Evolutionary conservation across 2,888 invertebrate genomes (phyloP), one percentile per base, ranked within the genome.

Genomic region (Prosopocoilus inquinatus): DNA sequence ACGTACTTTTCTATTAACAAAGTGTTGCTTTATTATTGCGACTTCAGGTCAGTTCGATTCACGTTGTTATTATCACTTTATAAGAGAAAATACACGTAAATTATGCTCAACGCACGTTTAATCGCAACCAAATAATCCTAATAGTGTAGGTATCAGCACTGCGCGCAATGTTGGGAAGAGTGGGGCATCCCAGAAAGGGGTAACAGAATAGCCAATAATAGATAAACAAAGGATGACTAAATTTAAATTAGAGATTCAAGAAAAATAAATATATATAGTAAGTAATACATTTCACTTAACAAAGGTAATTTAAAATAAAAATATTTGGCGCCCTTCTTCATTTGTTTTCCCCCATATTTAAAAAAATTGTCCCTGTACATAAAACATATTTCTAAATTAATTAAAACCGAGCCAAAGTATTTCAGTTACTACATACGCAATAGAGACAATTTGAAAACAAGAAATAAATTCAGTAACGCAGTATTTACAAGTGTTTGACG

Each of bases 191-290:
- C 41, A 52, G 43, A 50, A 50, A 41, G 41, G 43, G 39, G 20
- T 41, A 43, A 48, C 47, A 52, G 51, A 56, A 52, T 55, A 45
- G 28, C 51, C 55, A 55, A 58, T 58, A 58, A 58, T 58, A 58
- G 55, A 58, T 56, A 60, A 56, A 60, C 60, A 60, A 60, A 60
- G 60, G 58, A 58, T 49, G 35, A 60, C 58, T 60, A 60, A 60
- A 58, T 55, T 58, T 60, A 60, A 60, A 60, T 35, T 45, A 41
- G 35, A 34, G 44, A 32, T 28, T 39, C 43, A n/a, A 15, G 28
- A 16, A 47, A 47, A 9, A 16, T 12, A 32, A 46, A 20, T 20
- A 2, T 20, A 2, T n/a, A n/a, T n/a, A n/a, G n/a, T n/a, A n/a
- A n/a, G n/a, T n/a, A n/a, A n/a, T n/a, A n/a, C n/a, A n/a, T 20